A percentile compares a stretch with the other conserved stretches of the same genome.
Conservation (phyloP, 2,888 invertebrate species). For the Monopis laevigella region DNA sequence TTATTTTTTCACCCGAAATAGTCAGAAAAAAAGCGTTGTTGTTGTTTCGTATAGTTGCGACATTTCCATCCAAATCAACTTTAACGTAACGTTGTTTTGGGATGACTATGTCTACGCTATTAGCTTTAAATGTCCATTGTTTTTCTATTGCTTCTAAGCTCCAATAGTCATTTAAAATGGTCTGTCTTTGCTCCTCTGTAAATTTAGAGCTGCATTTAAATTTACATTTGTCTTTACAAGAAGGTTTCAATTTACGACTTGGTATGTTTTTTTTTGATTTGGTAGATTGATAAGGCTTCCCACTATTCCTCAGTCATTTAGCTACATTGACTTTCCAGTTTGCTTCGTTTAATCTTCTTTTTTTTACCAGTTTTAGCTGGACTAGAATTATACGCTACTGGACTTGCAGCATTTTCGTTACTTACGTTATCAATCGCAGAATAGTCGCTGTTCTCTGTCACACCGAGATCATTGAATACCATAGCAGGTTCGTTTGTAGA, state of each 20-base stretch:
- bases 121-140: constrained; percentile 18
- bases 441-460: constrained; percentile 4
- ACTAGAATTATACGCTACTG: constrained; percentile 10
- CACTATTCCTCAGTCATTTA: constrained; percentile 18
- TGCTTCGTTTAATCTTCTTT: constrained; percentile 16
- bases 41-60: constrained; percentile 14
- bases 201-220: constrained; percentile 14
- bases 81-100: constrained; percentile 24
- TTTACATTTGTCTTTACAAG: constrained; percentile 14
- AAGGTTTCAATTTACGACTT: constrained; percentile 16
- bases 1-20: constrained; percentile 14
- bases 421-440: constrained; percentile 11
- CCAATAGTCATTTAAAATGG: constrained; percentile 14
- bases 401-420: constrained; percentile 14
- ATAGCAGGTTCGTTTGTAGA: constrained; percentile 11
- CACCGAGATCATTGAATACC: constrained; percentile 8
- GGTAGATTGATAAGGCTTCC: constrained; percentile 17
- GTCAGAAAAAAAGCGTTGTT: constrained; percentile 17
- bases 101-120: constrained; percentile 15
- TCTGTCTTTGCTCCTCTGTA: constrained; percentile 14
- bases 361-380: constrained; percentile 16
- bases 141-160: constrained; percentile 16
- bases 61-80: constrained; percentile 14
- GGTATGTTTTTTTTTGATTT: constrained; percentile 14
- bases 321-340: constrained; percentile 18